Conservation (phyloP, 2,888 invertebrate species). For the Siphonodentalium dalli region DNA sequence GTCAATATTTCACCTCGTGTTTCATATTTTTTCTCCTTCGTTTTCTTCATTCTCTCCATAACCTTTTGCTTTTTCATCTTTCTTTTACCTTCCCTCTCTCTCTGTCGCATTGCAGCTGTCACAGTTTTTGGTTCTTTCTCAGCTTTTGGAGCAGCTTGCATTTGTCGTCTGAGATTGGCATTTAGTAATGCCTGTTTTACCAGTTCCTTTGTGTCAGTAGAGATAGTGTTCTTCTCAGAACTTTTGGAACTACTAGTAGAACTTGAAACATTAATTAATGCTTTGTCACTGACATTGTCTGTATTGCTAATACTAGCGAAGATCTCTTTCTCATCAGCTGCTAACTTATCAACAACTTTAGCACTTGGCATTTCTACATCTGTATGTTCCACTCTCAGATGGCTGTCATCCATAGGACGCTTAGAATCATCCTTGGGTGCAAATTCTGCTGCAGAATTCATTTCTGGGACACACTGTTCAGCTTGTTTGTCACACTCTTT, state of each 20-base stretch:
- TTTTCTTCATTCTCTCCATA: constrained; percentile 47
- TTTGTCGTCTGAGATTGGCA: constrained; percentile 37
- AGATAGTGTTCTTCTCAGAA: constrained; percentile 47
- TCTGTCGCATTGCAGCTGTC: constrained; percentile 60
- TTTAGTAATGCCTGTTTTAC: constrained; percentile 56
- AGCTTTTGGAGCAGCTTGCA: constrained; percentile 41
- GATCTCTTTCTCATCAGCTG: constrained; percentile 32
- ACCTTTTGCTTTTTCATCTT: constrained; percentile 55
- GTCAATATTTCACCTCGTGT: constrained; percentile 34
- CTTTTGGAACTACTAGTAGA: too few relatives aligned
- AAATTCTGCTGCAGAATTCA: constrained; percentile 15
- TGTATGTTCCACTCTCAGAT: constrained; percentile 20
- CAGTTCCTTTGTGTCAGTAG: constrained; percentile 51
- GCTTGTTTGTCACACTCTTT: constrained; percentile 5
- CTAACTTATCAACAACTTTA: constrained; percentile 33
- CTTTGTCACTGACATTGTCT: constrained; percentile 16
- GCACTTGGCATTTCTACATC: constrained; percentile 62
- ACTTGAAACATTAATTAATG: neutral
- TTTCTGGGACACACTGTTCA: constrained; percentile 1
- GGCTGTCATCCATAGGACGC: constrained; percentile 32
- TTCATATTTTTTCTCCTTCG: constrained; percentile 46
- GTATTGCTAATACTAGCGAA: constrained; percentile 18
- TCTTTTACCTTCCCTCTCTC: constrained; percentile 60
- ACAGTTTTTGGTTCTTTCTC: constrained; percentile 45
- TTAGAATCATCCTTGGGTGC: constrained; percentile 22